A percentile compares a stretch with the other conserved stretches of the same genome.
Evolutionary conservation across 2,797 vertebrate genomes (phyloP).

Genomic region (Platalea minor): DNA sequence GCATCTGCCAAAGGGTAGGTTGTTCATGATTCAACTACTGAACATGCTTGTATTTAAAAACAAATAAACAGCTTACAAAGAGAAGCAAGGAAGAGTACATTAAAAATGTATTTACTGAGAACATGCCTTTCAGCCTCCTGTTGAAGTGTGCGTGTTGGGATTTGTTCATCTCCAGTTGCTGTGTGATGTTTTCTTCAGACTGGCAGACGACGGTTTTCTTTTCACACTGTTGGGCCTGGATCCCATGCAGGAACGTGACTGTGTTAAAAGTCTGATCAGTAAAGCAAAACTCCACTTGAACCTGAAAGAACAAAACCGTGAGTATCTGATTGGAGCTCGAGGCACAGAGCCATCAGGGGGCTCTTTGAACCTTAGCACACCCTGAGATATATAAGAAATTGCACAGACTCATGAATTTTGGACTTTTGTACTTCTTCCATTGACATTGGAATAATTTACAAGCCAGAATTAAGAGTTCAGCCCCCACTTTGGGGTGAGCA

Average conservation of each 20-base stretch:
- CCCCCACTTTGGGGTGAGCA: not conserved
- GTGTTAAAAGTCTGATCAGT: not conserved
- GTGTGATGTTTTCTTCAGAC: not conserved
- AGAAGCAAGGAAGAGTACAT: not conserved
- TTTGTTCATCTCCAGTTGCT: not conserved
- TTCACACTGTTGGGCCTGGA: not conserved
- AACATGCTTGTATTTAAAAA: not conserved
- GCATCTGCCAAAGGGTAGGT: not conserved
- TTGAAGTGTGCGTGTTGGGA: not conserved
- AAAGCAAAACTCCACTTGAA: not conserved
- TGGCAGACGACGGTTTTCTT: not conserved
- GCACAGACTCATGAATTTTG: not conserved
- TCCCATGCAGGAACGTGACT: not conserved
- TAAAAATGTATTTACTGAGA: not conserved
- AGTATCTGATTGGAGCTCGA: not conserved
- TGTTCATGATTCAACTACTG: not conserved
- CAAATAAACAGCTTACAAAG: not conserved
- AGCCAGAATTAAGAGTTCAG: not conserved
- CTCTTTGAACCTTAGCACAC: not conserved
- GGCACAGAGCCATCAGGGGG: not conserved
- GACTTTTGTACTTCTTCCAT: not conserved
- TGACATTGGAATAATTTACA: not conserved
- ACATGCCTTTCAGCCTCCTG: not conserved
- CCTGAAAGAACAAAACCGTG: not conserved
- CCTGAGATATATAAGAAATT: not conserved